Percentiles rank a stretch among this genome's conserved stretches.
Conservation (phyloP, 37 sponge, comb jelly and placozoan genomes). For the Mnemiopsis leidyi region DNA sequence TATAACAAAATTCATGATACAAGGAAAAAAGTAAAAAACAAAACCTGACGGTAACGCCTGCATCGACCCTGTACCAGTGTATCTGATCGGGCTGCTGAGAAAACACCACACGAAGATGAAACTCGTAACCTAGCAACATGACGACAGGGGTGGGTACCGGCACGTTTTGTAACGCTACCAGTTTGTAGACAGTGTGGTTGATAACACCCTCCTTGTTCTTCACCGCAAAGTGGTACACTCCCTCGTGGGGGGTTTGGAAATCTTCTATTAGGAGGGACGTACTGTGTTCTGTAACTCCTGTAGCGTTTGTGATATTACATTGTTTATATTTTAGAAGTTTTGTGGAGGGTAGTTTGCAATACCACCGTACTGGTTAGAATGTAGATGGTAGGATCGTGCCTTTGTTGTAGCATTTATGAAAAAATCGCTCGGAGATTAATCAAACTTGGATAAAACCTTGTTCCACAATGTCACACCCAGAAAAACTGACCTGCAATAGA, state of each 20-base stretch:
- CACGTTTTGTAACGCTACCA: background rate
- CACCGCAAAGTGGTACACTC: background rate
- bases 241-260: background rate
- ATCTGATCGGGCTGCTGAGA: background rate
- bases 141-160: background rate
- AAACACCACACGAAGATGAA: background rate
- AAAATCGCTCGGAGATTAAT: no score
- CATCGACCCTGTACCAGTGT: background rate
- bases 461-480: no score
- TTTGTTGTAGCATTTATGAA: no score
- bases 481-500: background rate
- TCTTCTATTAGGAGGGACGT: background rate
- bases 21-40: no score
- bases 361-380: no score
- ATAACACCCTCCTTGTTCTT: background rate
- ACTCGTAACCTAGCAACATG: background rate
- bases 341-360: no score
- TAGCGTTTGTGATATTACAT: no score
- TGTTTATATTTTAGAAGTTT: no score
- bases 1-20: no score
- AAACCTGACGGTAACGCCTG: background rate
- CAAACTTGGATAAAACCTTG: no score
- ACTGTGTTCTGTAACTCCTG: background rate
- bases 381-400: no score
- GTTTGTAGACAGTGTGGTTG: conserved; percentile 19